Conservation (phyloP, 2,888 invertebrate genomes). For the Endomychus coccineus region DNA sequence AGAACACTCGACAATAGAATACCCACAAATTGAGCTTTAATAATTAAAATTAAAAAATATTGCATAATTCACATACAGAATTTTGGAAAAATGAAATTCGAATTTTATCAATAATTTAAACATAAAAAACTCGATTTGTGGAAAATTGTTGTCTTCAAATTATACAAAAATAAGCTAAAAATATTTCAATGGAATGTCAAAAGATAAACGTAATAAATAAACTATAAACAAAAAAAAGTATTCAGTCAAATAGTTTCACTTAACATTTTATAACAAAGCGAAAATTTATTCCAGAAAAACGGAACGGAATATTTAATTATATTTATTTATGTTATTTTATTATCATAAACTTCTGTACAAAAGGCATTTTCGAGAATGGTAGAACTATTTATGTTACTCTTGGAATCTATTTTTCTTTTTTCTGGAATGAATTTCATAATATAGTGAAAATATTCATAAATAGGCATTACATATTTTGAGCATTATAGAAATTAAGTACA, state of each 20-base stretch:
- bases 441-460: slow-evolving; percentile 16
- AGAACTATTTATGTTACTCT: slow-evolving; percentile 1
- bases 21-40: no score
- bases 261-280: slow-evolving; percentile 10
- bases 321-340: slow-evolving; percentile 16
- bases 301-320: slow-evolving; percentile 11
- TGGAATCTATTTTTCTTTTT: slow-evolving; percentile 4
- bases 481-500: slow-evolving; percentile 37
- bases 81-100: no score
- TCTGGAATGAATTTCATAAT: slow-evolving; percentile 8
- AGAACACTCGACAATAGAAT: no score
- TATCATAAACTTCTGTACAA: slow-evolving; percentile 17
- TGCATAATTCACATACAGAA: no score
- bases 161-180: no score
- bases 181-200: slow-evolving; percentile 15
- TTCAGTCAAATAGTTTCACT: slow-evolving; percentile 14
- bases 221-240: slow-evolving; percentile 13
- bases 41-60: no score
- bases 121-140: no score
- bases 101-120: no score
- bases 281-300: slow-evolving; percentile 11
- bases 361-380: slow-evolving; percentile 9
- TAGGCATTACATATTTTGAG: slow-evolving; percentile 36
- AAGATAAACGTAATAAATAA: slow-evolving; percentile 12
- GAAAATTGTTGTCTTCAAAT: no score